Base-by-base conservation (phyloP, 2,797 vertebrate genomes). In the Rhabdomys pumilio region DNA sequence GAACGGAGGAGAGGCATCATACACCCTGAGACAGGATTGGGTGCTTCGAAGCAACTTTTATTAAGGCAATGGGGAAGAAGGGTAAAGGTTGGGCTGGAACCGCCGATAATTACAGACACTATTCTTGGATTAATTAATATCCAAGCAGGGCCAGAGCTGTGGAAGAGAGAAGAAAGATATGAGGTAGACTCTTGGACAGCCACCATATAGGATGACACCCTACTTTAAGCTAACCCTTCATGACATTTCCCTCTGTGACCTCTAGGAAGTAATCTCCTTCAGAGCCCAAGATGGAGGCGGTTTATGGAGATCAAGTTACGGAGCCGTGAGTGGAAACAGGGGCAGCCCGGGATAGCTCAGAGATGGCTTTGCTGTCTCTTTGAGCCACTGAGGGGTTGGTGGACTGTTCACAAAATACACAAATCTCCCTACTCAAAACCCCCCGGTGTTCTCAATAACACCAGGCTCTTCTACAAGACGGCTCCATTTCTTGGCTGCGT, bases 21-120 rank as follows among this genome's bases (percentile, higher is more conserved):
- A 24, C 0, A 77, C 11, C 59, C 34, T 2, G 24, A 34, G 5
- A 3, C 10, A 3, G 90, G 93, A 73, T 63, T 34, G 50, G 90
- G 53, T 38, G 2, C 50, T 38, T 44, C 1, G 63, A 85, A 81
- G 75, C 17, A 9, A 84, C 65, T 59, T 84, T 75, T 47, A 41
- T 61, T 38, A 92, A 72, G 47, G 63, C 31, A 26, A 59, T 38
- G 38, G 26, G 79, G 55, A 80, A 91, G 72, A 26, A 14, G 77
- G 59, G 20, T 84, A 83, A 83, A 89, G 65, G 94, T 87, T 20
- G 80, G 96, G 85, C 93, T 29, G 69, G 75, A 72, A 12, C 44
- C 90, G 79, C 61, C 11, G 92, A 95, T 96, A 90, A 95, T 92
- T 89, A 55, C 55, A 26, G 83, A 34, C 59, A 14, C 65, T 63